A percentile compares a stretch with the other conserved stretches of the same genome.
Evolutionary conservation across 2,797 vertebrate species (phyloP).

Genomic region (Sparidentex hasta): DNA sequence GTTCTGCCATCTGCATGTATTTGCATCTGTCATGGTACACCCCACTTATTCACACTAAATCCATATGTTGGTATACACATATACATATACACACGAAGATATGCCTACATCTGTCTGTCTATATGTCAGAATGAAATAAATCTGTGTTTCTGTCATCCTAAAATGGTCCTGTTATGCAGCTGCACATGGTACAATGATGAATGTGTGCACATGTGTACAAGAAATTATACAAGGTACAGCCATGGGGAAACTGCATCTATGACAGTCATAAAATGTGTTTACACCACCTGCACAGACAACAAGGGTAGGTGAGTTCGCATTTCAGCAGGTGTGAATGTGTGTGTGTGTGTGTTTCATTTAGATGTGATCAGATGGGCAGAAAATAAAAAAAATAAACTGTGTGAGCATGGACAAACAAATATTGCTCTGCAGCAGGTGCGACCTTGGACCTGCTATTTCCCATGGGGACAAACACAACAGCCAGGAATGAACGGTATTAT

Average conservation of each 20-base stretch:
- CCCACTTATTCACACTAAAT: not conserved
- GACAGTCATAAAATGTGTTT: conserved; percentile 40
- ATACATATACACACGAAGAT: too few relatives aligned
- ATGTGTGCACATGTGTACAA: not conserved
- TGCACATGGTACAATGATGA: not conserved
- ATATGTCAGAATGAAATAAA: not conserved
- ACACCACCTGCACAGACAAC: conserved; percentile 47
- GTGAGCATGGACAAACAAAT: conserved; percentile 61
- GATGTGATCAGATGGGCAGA: conserved; percentile 59
- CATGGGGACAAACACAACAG: conserved; percentile 50
- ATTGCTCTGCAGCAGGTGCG: conserved; percentile 74
- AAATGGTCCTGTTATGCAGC: not conserved
- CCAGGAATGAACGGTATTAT: conserved; percentile 64
- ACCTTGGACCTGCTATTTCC: conserved; percentile 76
- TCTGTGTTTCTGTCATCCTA: not conserved
- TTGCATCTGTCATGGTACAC: not conserved
- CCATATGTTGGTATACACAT: too few relatives aligned
- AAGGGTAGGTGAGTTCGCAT: conserved; percentile 12
- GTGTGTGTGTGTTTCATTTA: conserved; percentile 50
- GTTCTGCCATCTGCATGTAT: conserved; percentile 2
- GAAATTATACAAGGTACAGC: conserved; percentile 43
- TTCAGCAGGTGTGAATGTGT: conserved; percentile 45
- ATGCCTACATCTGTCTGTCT: not conserved
- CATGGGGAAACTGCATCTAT: conserved; percentile 19
- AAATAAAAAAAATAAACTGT: conserved; percentile 45